phyloP scores from a whole-genome alignment of 2,888 invertebrate species.

The Danaus chrysippus region DNA sequence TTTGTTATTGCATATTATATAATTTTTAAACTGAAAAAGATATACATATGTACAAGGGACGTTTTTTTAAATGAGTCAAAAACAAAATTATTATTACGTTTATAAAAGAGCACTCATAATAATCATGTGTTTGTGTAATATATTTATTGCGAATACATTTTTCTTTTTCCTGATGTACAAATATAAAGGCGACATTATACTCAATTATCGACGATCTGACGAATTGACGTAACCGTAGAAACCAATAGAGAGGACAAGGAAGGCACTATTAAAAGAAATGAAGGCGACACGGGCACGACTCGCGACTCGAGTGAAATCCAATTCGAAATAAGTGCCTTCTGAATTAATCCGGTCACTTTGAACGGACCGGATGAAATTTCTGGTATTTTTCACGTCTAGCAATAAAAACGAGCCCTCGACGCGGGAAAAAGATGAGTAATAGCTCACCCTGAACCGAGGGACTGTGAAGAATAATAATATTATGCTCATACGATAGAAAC shows the following conservation, averaged over 20 bases:
- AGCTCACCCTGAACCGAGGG: constrained; percentile 64
- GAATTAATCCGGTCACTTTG: constrained; percentile 77
- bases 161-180: background rate
- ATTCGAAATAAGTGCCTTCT: constrained; percentile 78
- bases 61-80: too few species aligned
- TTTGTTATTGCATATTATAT: too few species aligned
- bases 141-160: too few species aligned
- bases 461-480: constrained; percentile 73
- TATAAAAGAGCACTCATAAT: too few species aligned
- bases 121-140: too few species aligned
- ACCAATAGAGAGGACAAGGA: constrained; percentile 29
- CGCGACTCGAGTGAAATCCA: constrained; percentile 69
- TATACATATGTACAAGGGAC: too few species aligned
- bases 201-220: constrained; percentile 4
- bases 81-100: too few species aligned
- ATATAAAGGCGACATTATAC: constrained; percentile 3
- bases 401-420: constrained; percentile 73
- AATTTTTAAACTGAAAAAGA: too few species aligned
- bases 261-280: constrained; percentile 68
- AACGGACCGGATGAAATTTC: constrained; percentile 74
- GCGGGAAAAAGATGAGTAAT: constrained; percentile 74
- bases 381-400: constrained; percentile 77
- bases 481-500: constrained; percentile 63
- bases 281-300: constrained; percentile 54
- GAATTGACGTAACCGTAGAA: constrained; percentile 12